Conservation (phyloP, 1,140 invertebrate species). For the Sinonovacula constricta region DNA sequence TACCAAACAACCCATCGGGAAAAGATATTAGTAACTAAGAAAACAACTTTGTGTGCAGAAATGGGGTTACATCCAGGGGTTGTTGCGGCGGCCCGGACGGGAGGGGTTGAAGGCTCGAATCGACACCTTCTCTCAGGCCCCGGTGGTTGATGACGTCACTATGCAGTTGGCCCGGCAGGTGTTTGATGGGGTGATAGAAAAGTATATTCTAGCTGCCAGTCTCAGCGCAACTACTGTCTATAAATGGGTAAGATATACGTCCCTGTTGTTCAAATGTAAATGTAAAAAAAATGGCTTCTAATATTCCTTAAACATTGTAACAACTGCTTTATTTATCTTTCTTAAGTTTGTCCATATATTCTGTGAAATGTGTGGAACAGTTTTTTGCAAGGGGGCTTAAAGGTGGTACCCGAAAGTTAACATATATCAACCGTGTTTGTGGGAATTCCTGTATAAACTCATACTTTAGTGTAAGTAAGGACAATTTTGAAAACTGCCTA, state of each 20-base stretch:
- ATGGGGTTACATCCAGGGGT: constrained; percentile 43
- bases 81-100: constrained; percentile 18
- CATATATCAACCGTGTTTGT: too few species aligned
- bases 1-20: too few species aligned
- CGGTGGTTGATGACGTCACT: constrained; percentile 2
- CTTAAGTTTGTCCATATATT: too few species aligned
- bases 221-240: constrained; percentile 40
- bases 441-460: too few species aligned
- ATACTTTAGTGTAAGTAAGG: too few species aligned
- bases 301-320: constrained; percentile 13
- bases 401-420: too few species aligned
- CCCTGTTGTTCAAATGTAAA: neutral
- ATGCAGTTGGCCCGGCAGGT: constrained; percentile 15
- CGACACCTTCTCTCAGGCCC: neutral
- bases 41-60: constrained; percentile 25
- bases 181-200: constrained; percentile 15
- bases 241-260: constrained; percentile 32
- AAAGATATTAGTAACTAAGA: too few species aligned
- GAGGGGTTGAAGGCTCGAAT: constrained; percentile 17
- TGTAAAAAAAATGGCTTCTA: neutral
- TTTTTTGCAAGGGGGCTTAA: too few species aligned
- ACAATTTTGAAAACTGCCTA: too few species aligned
- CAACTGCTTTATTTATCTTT: too few species aligned
- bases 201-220: constrained; percentile 29
- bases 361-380: too few species aligned